Conservation (phyloP, 1,140 invertebrate species). For the Monochamus saltuarius region DNA sequence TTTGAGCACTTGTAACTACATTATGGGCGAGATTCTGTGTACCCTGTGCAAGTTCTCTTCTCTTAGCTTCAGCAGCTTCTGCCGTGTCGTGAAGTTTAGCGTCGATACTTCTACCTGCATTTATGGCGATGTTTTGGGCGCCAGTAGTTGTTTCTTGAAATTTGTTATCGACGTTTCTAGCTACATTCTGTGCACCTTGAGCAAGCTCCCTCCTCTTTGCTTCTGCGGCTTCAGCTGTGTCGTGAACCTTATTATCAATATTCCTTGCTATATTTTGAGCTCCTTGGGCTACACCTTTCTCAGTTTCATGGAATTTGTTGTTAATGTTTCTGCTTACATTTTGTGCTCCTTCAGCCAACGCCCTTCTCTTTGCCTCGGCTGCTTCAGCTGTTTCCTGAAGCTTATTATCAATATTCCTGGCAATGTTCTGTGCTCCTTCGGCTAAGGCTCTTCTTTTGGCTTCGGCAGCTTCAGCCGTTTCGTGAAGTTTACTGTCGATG, state of each 20-base stretch:
- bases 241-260: slow-evolving; percentile 19
- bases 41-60: slow-evolving; percentile 1
- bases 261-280: slow-evolving; percentile 18
- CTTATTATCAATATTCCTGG: slow-evolving; percentile 3
- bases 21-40: slow-evolving; percentile 1
- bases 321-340: slow-evolving; percentile 12
- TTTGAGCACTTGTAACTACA: background rate
- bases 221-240: slow-evolving; percentile 18
- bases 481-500: slow-evolving; percentile 18
- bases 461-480: slow-evolving; percentile 20
- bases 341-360: slow-evolving; percentile 13
- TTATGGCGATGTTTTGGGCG: background rate
- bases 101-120: background rate
- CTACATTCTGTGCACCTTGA: background rate
- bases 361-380: background rate
- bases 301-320: slow-evolving; percentile 11
- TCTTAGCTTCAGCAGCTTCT: slow-evolving; percentile 5
- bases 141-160: background rate
- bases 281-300: slow-evolving; percentile 3
- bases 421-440: slow-evolving; percentile 12
- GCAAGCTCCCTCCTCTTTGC: slow-evolving; percentile 1
- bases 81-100: slow-evolving; percentile 4
- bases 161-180: no score
- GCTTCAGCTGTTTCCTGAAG: slow-evolving; percentile 13
- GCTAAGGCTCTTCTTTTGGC: background rate